Conservation (phyloP, 2,113 vertebrate species). For the Pangasianodon hypophthalmus region DNA sequence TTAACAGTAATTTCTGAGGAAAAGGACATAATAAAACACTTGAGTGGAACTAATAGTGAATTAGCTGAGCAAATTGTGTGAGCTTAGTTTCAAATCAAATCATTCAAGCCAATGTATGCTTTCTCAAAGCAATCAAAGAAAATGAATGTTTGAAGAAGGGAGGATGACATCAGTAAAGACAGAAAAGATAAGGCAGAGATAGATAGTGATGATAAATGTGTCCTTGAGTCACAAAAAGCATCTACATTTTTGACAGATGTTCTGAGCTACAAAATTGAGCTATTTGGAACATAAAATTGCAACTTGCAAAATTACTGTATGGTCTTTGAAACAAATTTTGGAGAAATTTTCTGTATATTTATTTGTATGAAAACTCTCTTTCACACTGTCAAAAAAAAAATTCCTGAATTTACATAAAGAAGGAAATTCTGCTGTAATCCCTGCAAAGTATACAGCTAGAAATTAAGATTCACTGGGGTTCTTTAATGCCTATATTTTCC, state of each 20-base stretch:
- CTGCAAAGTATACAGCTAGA: not conserved
- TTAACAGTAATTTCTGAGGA: constrained; percentile 49
- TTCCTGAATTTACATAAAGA: not conserved
- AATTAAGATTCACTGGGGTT: constrained; percentile 14
- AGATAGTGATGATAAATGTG: not conserved
- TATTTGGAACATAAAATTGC: not conserved
- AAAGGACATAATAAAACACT: constrained; percentile 43
- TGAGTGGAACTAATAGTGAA: constrained; percentile 54
- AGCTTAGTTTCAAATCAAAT: constrained; percentile 52
- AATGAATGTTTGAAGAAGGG: constrained; percentile 32
- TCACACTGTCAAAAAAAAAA: not conserved
- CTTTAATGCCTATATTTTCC: constrained; percentile 53
- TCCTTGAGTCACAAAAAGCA: not conserved
- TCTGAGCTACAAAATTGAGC: not conserved
- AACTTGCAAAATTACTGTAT: not conserved
- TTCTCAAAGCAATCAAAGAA: constrained; percentile 33
- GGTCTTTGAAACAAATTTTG: not conserved
- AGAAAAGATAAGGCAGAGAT: constrained; percentile 1
- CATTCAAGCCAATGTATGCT: constrained; percentile 32
- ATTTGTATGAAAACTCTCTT: not conserved
- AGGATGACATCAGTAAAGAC: constrained; percentile 14
- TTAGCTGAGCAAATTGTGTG: constrained; percentile 51
- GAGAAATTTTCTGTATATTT: not conserved
- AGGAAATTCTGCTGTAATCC: not conserved
- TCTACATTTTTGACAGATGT: not conserved